These are phyloP conservation scores for Centropus bengalensis DNA, from an alignment of 2,113 vertebrate genomes.

Conservation along the genomic window DNA sequence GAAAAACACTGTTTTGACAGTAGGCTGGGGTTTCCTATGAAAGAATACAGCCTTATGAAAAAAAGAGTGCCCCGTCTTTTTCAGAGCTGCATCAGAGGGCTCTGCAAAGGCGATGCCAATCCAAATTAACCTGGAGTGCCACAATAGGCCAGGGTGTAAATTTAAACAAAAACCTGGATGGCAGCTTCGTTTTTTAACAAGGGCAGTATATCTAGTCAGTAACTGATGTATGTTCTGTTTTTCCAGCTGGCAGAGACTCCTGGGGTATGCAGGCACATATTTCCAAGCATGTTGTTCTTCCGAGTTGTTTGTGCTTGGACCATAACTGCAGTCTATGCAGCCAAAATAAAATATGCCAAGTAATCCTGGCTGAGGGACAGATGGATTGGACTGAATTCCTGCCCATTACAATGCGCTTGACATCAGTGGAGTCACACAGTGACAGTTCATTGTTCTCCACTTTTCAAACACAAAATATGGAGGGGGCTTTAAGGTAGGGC, in stretches of 20 bases:
- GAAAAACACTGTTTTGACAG: not conserved
- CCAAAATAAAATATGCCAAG: conserved; percentile 68
- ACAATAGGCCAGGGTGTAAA: not conserved
- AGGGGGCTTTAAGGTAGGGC: not conserved
- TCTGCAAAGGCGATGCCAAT: not conserved
- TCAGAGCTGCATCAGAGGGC: not conserved
- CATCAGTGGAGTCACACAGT: conserved; percentile 2
- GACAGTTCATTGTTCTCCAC: conserved; percentile 63
- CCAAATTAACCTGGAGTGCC: conserved; percentile 40
- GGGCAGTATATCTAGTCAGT: conserved; percentile 18
- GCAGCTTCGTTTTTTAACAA: conserved; percentile 34
- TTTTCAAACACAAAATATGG: conserved; percentile 2
- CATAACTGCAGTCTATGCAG: conserved; percentile 7
- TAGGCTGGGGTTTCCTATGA: not conserved
- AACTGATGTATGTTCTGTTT: not conserved
- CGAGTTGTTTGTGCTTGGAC: conserved; percentile 60
- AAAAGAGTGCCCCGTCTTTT: not conserved
- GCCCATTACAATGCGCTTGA: conserved; percentile 3
- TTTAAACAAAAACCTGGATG: conserved; percentile 43
- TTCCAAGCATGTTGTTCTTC: conserved; percentile 46
- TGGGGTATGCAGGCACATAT: conserved; percentile 16
- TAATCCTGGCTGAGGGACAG: conserved; percentile 60
- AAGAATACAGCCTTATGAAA: not conserved
- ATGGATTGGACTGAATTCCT: conserved; percentile 1
- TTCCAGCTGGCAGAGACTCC: conserved; percentile 65